Conservation (phyloP, 64 coral and sea anemone genomes). For the Pocillopora damicornis region DNA sequence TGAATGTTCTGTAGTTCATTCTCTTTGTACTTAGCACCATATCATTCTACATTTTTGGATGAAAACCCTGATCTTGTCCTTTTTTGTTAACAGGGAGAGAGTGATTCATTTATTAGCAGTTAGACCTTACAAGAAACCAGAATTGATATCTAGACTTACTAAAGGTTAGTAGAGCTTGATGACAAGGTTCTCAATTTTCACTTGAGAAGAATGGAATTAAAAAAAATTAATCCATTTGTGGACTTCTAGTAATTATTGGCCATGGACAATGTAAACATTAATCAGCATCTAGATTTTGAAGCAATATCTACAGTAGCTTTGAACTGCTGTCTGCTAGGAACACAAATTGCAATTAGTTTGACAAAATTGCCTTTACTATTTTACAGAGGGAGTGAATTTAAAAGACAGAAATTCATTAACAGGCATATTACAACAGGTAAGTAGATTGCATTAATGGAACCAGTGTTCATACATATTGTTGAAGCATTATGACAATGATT, state of each 20-base stretch:
- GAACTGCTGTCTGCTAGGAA: background rate
- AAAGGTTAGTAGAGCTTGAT: constrained; percentile 57
- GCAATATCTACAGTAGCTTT: background rate
- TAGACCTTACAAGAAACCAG: constrained; percentile 87
- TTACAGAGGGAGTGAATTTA: constrained; percentile 84
- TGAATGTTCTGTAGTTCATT: too few species aligned
- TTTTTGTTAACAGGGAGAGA: constrained; percentile 64
- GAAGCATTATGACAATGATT: background rate
- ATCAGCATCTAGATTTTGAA: too few species aligned
- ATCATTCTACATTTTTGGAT: too few species aligned
- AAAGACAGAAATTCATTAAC: constrained; percentile 94
- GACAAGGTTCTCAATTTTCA: background rate
- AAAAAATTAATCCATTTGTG: too few species aligned
- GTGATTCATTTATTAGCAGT: constrained; percentile 96
- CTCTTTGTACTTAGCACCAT: too few species aligned
- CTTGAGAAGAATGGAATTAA: too few species aligned
- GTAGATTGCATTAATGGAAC: background rate
- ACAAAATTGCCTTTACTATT: background rate
- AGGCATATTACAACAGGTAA: constrained; percentile 88
- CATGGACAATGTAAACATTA: too few species aligned
- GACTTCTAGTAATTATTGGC: too few species aligned
- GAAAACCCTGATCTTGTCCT: background rate
- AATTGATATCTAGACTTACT: constrained; percentile 76
- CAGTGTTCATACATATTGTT: background rate
- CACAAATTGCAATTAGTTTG: too few species aligned